phyloP scores from a whole-genome alignment of 2,888 invertebrate species.

The Emesis furor region DNA sequence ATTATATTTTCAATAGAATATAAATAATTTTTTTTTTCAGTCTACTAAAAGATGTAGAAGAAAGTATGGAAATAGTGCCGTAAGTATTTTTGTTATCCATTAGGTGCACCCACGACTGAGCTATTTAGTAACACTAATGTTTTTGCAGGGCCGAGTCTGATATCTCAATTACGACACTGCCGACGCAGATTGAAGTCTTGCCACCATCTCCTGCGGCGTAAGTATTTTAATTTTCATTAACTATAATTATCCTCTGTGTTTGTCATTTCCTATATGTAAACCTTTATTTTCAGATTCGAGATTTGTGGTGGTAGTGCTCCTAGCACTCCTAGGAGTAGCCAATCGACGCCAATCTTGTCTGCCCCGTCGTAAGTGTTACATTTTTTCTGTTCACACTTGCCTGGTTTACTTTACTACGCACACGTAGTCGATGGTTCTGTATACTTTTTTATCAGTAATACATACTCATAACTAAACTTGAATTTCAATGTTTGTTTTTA shows the following conservation, averaged over 20 bases:
- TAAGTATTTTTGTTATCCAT: not conserved
- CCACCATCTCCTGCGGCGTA: not conserved
- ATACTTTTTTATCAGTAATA: not conserved
- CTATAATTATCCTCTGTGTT: too few relatives aligned
- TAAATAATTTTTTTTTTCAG: not conserved
- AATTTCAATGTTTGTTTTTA: slow-evolving; percentile 1
- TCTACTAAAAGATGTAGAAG: not conserved
- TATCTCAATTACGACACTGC: not conserved
- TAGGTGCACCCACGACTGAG: not conserved
- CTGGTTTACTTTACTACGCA: not conserved
- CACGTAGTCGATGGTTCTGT: not conserved
- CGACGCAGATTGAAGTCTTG: not conserved
- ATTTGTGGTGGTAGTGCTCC: slow-evolving; percentile 2
- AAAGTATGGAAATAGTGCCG: not conserved
- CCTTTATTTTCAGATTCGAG: slow-evolving; percentile 2
- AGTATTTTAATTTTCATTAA: too few relatives aligned
- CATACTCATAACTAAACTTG: not conserved
- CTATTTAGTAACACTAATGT: slow-evolving; percentile 4
- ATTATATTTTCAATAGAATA: not conserved
- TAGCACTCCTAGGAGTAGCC: slow-evolving; percentile 1
- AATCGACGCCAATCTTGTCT: not conserved
- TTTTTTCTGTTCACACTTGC: slow-evolving; percentile 4
- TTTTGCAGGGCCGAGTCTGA: not conserved
- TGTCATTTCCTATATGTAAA: too few relatives aligned
- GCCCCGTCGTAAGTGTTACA: slow-evolving; percentile 14